These are phyloP conservation scores for Eciton burchellii DNA, from an alignment of 1,140 invertebrate genomes.

Conservation along the genomic window DNA sequence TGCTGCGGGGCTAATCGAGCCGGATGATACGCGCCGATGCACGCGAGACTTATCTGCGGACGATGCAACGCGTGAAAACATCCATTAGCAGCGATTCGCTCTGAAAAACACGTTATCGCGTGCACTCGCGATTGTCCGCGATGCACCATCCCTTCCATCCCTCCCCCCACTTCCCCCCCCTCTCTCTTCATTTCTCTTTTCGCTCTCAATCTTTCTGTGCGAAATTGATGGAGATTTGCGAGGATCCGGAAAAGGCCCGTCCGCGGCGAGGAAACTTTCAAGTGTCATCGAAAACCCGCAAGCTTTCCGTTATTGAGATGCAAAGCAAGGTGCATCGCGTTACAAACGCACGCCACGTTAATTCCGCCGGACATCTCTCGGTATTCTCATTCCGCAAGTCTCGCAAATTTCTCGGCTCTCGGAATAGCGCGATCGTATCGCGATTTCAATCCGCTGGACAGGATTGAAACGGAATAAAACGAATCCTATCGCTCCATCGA, in stretches of 20 bases:
- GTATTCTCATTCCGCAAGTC: too few relatives aligned
- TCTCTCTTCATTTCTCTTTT: slow-evolving; percentile 22
- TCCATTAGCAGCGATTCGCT: slow-evolving; percentile 73
- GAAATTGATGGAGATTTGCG: slow-evolving; percentile 28
- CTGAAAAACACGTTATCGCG: slow-evolving; percentile 80
- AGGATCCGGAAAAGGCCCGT: neutral
- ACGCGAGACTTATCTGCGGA: slow-evolving; percentile 31
- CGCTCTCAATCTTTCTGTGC: neutral
- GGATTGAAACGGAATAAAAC: too few relatives aligned
- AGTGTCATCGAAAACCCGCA: too few relatives aligned
- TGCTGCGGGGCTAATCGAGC: slow-evolving; percentile 13
- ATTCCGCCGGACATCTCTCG: too few relatives aligned
- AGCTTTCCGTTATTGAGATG: too few relatives aligned
- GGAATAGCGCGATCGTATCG: too few relatives aligned
- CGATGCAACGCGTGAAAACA: slow-evolving; percentile 76
- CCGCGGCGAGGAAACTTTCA: too few relatives aligned
- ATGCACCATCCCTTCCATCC: slow-evolving; percentile 33
- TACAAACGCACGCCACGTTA: too few relatives aligned
- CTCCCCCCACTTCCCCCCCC: slow-evolving; percentile 40
- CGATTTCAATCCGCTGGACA: too few relatives aligned
- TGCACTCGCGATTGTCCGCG: slow-evolving; percentile 69
- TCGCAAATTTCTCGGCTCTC: too few relatives aligned
- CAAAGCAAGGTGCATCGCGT: too few relatives aligned
- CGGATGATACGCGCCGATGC: neutral
- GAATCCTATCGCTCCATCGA: too few relatives aligned